Conservation (phyloP, 2,888 invertebrate genomes). For the Eumacrocentrus americanus region DNA sequence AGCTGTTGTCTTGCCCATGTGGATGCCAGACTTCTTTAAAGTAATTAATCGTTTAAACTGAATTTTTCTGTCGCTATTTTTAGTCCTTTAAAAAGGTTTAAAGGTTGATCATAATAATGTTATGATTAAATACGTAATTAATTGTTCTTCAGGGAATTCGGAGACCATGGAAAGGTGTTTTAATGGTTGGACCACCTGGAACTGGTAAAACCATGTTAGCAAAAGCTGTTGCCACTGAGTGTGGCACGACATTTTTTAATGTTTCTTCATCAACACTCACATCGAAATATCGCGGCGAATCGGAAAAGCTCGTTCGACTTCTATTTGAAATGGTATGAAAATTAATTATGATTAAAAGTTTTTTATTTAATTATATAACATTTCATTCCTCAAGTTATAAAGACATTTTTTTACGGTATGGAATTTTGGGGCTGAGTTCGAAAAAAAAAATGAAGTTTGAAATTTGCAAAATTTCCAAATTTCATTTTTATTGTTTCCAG, state of each 20-base stretch:
- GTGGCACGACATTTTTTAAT: constrained; percentile 96
- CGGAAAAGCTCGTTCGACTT: constrained; percentile 94
- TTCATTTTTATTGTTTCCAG: too few species aligned
- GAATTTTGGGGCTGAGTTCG: too few species aligned
- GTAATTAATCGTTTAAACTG: constrained; percentile 61
- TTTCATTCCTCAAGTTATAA: too few species aligned
- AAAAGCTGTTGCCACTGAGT: constrained; percentile 98
- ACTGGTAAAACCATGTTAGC: constrained; percentile 97
- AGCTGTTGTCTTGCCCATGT: constrained; percentile 95
- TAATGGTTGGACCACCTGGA: constrained; percentile 93
- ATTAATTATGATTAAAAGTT: too few species aligned
- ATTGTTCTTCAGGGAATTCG: constrained; percentile 76
- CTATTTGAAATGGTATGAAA: constrained; percentile 90
- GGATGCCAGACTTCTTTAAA: constrained; percentile 98
- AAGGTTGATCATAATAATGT: too few species aligned
- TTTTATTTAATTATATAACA: too few species aligned
- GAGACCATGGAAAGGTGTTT: constrained; percentile 94
- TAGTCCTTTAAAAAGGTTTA: too few species aligned
- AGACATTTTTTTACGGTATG: too few species aligned
- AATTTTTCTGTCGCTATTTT: background rate
- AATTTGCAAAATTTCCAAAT: too few species aligned
- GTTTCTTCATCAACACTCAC: constrained; percentile 96
- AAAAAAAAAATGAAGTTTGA: too few species aligned
- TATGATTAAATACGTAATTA: background rate
- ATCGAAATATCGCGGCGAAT: constrained; percentile 99